Base-by-base conservation (phyloP, 2,797 vertebrate genomes). In the Danio albolineatus region DNA sequence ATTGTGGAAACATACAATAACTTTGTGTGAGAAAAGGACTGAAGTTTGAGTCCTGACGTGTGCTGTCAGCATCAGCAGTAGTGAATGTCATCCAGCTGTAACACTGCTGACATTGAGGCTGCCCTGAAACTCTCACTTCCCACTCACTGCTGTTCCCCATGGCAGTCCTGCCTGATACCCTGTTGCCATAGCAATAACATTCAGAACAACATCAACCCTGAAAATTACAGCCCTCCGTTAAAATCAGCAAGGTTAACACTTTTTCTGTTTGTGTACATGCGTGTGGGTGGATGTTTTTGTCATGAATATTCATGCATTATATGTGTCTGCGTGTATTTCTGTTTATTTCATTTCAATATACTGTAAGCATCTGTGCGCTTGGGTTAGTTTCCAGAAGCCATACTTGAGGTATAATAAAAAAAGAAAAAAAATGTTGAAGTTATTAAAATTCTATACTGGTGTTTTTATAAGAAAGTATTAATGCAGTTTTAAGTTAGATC, bases 161-260 rank as follows among this genome's bases (percentile, higher is more conserved):
- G 14, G 60, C 39, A 12, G 48, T 62, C 19, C 39, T 64, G 67
- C 9, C 28, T 28, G 28, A 28, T 75, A 51, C 49, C 60, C 36
- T 3, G 21, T 70, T 43, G 46, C 81, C 72, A 75, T 79, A 69
- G 65, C 59, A 76, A 85, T 56, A 82, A 75, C 66, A 17, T 77
- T 66, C 66, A 49, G 69, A 19, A 71, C 14, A 69, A 76, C 75
- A 81, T 77, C 46, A 81, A 36, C 9, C 10, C 28, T 3, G 9
- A 19, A 66, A 79, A 59, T 77, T 67, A 28, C 44, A 67, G 64
- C 19, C 12, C 10, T 54, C 39, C 7, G 10, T 16, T 38, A 79
- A 71, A 69, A 73, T 73, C 67, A 38, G n/a, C 48, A 64, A 72
- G 78, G 78, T 79, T 72, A 73, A 64, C 43, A 21, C 21, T 66